Evolutionary conservation across 2,888 invertebrate species (phyloP).

Genomic region (Liodrosophila aerea): DNA sequence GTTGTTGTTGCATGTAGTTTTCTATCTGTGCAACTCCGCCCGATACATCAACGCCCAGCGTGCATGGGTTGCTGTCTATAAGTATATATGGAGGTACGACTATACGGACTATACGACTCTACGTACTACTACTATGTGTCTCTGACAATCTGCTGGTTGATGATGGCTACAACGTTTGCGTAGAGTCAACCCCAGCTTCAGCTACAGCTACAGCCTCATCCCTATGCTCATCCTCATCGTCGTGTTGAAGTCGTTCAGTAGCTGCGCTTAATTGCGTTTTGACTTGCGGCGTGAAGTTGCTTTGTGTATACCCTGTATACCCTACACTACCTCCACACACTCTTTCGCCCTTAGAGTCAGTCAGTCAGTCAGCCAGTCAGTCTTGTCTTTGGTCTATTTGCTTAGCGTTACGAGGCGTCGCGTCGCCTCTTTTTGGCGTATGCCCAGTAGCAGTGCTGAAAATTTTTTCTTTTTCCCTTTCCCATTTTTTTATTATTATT

Average conservation of each 20-base stretch:
- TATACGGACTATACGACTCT: conserved; percentile 1
- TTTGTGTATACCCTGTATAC: conserved; percentile 47
- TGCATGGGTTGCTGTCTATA: conserved; percentile 14
- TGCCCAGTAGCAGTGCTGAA: conserved; percentile 66
- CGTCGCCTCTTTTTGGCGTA: conserved; percentile 66
- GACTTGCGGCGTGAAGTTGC: conserved; percentile 78
- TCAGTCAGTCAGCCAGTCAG: too few species aligned
- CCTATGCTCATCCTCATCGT: conserved; percentile 20
- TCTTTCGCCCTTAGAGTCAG: conserved; percentile 23
- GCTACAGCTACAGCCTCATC: conserved; percentile 6
- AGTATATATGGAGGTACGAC: conserved; percentile 3
- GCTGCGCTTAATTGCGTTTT: conserved; percentile 77
- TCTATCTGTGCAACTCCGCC: conserved; percentile 74
- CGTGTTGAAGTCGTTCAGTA: conserved; percentile 61
- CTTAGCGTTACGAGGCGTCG: conserved; percentile 66
- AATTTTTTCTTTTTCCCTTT: conserved; percentile 27
- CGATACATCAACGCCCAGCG: conserved; percentile 73
- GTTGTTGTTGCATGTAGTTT: conserved; percentile 54
- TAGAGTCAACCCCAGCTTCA: conserved; percentile 7
- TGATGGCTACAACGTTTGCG: conserved; percentile 61
- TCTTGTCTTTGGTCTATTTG: conserved; percentile 65
- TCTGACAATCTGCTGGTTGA: conserved; percentile 68
- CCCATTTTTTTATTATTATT: not conserved
- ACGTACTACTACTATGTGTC: conserved; percentile 28
- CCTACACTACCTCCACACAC: conserved; percentile 1